Base-by-base conservation (phyloP, 2,888 invertebrate species). In the Chloroclystis v-ata region DNA sequence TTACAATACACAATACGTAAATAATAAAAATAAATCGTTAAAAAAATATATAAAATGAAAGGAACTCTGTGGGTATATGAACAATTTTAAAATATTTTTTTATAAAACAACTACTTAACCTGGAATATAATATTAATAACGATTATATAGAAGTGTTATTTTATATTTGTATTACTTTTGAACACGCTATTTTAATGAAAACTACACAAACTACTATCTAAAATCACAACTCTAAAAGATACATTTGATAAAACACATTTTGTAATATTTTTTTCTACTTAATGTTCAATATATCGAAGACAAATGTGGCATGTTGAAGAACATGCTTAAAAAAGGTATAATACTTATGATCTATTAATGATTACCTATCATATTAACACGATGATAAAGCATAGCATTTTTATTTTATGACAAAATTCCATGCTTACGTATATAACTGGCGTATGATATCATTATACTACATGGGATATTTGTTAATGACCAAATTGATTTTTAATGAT, bases 31-130 rank as follows among this genome's bases (percentile, higher is more conserved):
- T 56, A 56, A 47, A 54, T 55, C 43, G 1, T 16, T 41, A 3
- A 53, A 61, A 55, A 57, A 60, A 43, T 56, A 49, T 38, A 55
- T 53, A 49, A 42, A 56, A 47, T 47, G 53, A 53, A 56, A 20
- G 10, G 47, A 61, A 52, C 52, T 65, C 52, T 72, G 79, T 83
- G 83, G 84, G 82, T 82, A 80, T 80, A 86, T 79, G 81, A 86
- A 84, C 86, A 72, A 67, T 77, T 78, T 72, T 72, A 54, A 55
- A 54, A 49, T 52, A 49, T 52, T 41, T 57, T 74, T 82, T 82
- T 78, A 72, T 83, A 82, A 77, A 82, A 82, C 85, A 82, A 83
- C 79, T 82, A 63, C 69, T 75, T 37, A 61, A 47, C 50, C 37
- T 42, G 40, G 38, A 48, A 37, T 52, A 37, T 25, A 32, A 4